phyloP scores from a whole-genome alignment of 1,140 invertebrate species.

The Anastrepha ludens region DNA sequence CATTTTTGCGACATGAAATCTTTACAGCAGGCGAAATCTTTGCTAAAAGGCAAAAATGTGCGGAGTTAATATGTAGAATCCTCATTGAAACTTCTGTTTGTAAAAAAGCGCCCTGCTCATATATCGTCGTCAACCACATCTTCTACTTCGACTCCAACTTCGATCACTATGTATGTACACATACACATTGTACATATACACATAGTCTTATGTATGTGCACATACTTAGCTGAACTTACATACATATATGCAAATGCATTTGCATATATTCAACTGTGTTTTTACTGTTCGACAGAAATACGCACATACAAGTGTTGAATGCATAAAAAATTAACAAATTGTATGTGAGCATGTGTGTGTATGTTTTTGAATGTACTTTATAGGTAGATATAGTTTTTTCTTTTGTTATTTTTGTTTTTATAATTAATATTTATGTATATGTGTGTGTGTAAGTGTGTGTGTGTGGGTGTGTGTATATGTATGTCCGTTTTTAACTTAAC shows the following conservation, averaged over 20 bases:
- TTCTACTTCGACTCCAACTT: too few relatives aligned
- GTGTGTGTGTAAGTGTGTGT: neutral
- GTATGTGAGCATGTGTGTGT: neutral
- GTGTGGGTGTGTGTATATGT: neutral
- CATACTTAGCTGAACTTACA: neutral
- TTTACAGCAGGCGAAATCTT: too few relatives aligned
- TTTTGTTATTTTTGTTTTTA: conserved; percentile 35
- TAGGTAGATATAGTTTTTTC: neutral
- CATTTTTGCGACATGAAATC: too few relatives aligned
- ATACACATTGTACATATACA: too few relatives aligned
- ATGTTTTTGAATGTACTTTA: neutral
- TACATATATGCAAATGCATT: neutral
- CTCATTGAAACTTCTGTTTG: too few relatives aligned
- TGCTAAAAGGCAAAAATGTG: too few relatives aligned
- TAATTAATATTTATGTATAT: neutral
- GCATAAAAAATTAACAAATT: neutral
- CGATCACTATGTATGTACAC: too few relatives aligned
- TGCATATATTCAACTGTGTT: neutral
- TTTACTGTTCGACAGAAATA: neutral
- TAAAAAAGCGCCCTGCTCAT: too few relatives aligned
- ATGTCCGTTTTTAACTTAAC: neutral
- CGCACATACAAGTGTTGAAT: neutral
- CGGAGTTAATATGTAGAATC: too few relatives aligned
- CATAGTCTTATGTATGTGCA: too few relatives aligned
- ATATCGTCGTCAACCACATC: too few relatives aligned